Base-by-base conservation (phyloP, 2,888 invertebrate genomes). In the Rotaria macrura region DNA sequence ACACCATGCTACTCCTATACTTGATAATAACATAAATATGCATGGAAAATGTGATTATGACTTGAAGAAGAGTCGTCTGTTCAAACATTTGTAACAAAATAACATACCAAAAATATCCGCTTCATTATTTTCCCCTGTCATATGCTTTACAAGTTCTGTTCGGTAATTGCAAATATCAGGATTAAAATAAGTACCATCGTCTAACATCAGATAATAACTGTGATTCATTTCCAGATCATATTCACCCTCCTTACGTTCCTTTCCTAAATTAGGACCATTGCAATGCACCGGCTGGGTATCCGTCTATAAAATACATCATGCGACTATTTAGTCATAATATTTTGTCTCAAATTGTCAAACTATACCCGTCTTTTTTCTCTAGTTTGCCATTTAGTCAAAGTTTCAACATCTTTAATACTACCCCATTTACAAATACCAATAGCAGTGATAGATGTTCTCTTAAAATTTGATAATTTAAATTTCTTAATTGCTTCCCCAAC, bases 191-290 rank as follows among this genome's bases (percentile, higher is more conserved):
- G 14, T 79, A 43, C 40, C 40, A 79, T 79, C 79, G 7, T 79
- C 79, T 20, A 79, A 43, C 43, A 79, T 43, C 23, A 79, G 10
- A 43, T 79, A 79, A n/a, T 79, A 43, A 25, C 23, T 79, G n/a
- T 79, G 40, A 79, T 79, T 25, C n/a, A 14, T 25, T 79, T 43
- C 79, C 5, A 79, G 43, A 25, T 79, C 79, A 2, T 25, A n/a
- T 43, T 79, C 38, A 5, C 79, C 79, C 25, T 12, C 3, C 0
- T n/a, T 2, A 12, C 43, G 40, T 40, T 1, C 17, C 14, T 43
- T 40, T 12, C 2, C 0, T 29, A 1, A 1, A 4, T 17, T n/a
- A 4, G 0, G 23, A 23, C 5, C 6, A 6, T 0, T 5, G 23
- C 3, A 1, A 52, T 52, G 1, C 52, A 5, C 5, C 23, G 23